Conservation (phyloP, 2,888 invertebrate species). For the Cataglyphis cursor region DNA sequence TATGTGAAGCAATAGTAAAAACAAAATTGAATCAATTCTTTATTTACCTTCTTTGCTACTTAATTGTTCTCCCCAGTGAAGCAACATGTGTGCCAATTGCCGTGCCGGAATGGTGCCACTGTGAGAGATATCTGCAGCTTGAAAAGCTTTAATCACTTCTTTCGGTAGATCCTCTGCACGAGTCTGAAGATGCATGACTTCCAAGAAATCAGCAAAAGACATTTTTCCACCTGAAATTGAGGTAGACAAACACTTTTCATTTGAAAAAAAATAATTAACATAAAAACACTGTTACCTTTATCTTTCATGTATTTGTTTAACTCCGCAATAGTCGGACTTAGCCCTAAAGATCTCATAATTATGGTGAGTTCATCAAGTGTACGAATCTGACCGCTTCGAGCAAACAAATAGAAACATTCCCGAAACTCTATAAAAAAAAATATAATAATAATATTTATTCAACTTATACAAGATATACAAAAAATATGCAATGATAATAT, state of each 20-base stretch:
- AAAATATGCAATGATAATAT: background rate
- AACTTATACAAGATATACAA: background rate
- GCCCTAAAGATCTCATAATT: slow-evolving; percentile 97
- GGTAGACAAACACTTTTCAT: background rate
- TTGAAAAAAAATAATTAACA: background rate
- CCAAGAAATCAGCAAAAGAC: slow-evolving; percentile 98
- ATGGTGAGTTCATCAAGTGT: slow-evolving; percentile 96
- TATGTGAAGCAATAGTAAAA: background rate
- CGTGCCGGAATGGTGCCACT: slow-evolving; percentile 93
- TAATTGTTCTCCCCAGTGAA: slow-evolving; percentile 97
- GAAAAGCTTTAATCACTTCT: slow-evolving; percentile 96
- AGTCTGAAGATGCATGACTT: slow-evolving; percentile 97
- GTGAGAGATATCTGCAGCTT: slow-evolving; percentile 93
- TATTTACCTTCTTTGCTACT: slow-evolving; percentile 89
- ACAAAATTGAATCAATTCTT: background rate
- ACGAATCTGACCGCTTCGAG: slow-evolving; percentile 95
- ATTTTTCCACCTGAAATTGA: slow-evolving; percentile 92
- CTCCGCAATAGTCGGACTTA: slow-evolving; percentile 97
- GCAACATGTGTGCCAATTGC: slow-evolving; percentile 94
- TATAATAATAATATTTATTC: slow-evolving; percentile 32
- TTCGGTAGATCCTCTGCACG: slow-evolving; percentile 93
- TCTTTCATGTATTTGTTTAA: slow-evolving; percentile 93
- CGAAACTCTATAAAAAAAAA: slow-evolving; percentile 93
- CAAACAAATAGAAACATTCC: slow-evolving; percentile 98
- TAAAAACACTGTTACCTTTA: slow-evolving; percentile 86